Base-by-base conservation (phyloP, 2,113 vertebrate species). In the Coregonus clupeaformis region DNA sequence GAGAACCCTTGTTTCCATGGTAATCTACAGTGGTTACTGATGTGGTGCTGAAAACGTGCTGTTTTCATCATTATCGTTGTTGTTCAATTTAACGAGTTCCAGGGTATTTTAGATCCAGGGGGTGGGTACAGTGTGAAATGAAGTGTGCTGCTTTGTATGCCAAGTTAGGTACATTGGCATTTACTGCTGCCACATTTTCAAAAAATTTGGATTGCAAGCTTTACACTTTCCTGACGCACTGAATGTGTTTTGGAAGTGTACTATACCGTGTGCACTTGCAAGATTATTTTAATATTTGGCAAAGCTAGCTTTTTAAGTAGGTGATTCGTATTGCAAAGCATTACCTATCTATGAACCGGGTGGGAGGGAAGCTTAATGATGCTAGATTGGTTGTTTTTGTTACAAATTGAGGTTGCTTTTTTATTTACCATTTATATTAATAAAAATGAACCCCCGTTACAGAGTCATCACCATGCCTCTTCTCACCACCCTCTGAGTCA, bases 381-480 rank as follows among this genome's bases (percentile, higher is more conserved):
- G 80, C 78, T 85, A 89, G 59, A 69, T 79, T 77, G 81, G 87
- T 91, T 93, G 89, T 91, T 92, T 94, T 92, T 95, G 95, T 85
- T 84, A 94, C 92, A 91, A 94, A 96, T 95, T 95, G 92, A 95
- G 96, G 96, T 96, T 98, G 95, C 94, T 93, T 96, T 96, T 92
- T 95, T 95, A 89, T 90, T 92, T 96, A 97, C 94, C 95, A 97
- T 98, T 94, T 98, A 92, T 94, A 98, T 99, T 99, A 98, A 99
- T 98, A 99, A 99, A 96, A 99, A 98, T 98, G 96, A 99, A 97
- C 96, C 95, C 36, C 98, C 97, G 96, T 99, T 99, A 96, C 98
- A 99, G 98, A 99, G 96, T 96, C 97, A 97, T 96, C 98, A 99
- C 97, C 97, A 99, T 99, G 97, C 98, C 97, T 99, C 98, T 99